These are phyloP conservation scores for Bilobella aurantiaca DNA, from an alignment of 1,140 invertebrate species.

Conservation along the genomic window DNA sequence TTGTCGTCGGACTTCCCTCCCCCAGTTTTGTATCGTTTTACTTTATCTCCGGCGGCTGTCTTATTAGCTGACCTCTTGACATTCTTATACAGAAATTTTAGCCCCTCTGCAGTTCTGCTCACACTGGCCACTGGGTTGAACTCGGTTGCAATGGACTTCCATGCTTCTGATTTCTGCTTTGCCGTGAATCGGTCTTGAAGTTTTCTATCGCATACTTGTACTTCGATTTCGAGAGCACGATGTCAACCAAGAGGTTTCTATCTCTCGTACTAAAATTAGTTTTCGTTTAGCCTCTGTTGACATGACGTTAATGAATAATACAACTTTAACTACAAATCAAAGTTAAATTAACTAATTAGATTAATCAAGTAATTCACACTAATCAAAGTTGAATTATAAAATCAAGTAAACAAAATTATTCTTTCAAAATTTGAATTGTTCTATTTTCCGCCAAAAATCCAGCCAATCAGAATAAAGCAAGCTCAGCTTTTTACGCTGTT, in stretches of 20 bases:
- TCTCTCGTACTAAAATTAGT: constrained; percentile 1
- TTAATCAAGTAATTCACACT: too few relatives aligned
- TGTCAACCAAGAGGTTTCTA: not conserved
- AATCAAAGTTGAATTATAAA: too few relatives aligned
- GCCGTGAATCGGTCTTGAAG: not conserved
- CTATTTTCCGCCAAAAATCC: too few relatives aligned
- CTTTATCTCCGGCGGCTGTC: not conserved
- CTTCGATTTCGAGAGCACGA: not conserved
- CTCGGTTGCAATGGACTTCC: not conserved
- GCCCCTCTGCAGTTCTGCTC: not conserved
- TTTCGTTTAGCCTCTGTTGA: not conserved
- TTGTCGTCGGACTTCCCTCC: not conserved
- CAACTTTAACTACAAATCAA: too few relatives aligned
- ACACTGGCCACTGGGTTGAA: not conserved
- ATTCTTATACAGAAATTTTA: not conserved
- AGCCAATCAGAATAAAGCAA: too few relatives aligned
- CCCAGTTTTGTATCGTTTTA: not conserved
- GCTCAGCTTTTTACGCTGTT: too few relatives aligned
- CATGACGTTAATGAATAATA: too few relatives aligned
- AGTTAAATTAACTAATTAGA: too few relatives aligned
- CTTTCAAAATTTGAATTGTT: too few relatives aligned
- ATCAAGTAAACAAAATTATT: too few relatives aligned
- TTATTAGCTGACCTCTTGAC: not conserved
- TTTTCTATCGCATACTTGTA: constrained; percentile 12
- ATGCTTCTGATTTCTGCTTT: constrained; percentile 1